Conservation (phyloP, 2,113 vertebrate species). For the Cochlearius cochlearius region DNA sequence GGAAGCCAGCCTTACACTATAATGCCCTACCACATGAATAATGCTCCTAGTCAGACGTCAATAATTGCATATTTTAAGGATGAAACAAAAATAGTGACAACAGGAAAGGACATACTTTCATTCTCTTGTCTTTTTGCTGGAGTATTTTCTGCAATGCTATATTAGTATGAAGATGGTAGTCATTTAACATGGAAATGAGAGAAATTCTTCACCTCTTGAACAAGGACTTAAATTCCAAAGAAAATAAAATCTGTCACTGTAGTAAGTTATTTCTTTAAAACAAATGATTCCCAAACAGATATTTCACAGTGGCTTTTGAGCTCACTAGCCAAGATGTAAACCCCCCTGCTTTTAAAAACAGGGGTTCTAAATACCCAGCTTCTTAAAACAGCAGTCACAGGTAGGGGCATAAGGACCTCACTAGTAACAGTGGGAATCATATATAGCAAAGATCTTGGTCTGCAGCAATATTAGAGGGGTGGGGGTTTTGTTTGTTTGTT, state of each 20-base stretch:
- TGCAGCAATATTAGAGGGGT: not conserved
- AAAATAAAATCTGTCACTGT: not conserved
- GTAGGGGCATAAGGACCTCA: not conserved
- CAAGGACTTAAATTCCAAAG: not conserved
- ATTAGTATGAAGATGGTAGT: not conserved
- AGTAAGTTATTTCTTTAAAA: not conserved
- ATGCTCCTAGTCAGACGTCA: not conserved
- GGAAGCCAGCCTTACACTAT: not conserved
- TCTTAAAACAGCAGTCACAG: not conserved
- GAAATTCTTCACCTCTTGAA: not conserved
- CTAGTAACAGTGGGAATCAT: not conserved
- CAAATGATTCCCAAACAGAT: not conserved
- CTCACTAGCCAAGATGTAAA: not conserved
- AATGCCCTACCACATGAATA: not conserved
- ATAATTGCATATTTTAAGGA: not conserved
- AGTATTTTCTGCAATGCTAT: not conserved
- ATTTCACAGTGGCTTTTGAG: not conserved
- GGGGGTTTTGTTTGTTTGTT: no score
- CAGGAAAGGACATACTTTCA: not conserved
- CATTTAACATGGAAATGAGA: not conserved
- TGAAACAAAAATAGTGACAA: not conserved
- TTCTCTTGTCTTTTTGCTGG: not conserved
- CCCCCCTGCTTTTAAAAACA: not conserved
- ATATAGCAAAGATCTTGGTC: not conserved
- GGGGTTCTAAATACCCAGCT: not conserved